Evolutionary conservation across 2,888 invertebrate genomes (phyloP).

Genomic region (Plebejus anna): DNA sequence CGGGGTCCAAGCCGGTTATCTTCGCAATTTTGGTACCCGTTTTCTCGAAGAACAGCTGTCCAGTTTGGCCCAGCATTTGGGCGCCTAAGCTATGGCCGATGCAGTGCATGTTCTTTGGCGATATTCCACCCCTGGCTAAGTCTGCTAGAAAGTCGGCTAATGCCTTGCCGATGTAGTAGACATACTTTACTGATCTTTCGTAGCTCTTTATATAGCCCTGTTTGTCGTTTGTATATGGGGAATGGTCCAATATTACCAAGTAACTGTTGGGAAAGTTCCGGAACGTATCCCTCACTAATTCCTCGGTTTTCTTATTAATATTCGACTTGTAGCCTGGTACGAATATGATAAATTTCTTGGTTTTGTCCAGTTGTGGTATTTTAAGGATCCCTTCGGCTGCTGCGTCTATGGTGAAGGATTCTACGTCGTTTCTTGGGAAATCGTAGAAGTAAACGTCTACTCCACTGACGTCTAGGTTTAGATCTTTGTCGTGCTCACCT

Average conservation of each 20-base stretch:
- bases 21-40: slow-evolving; percentile 56
- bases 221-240: slow-evolving; percentile 61
- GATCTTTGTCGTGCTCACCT: slow-evolving; percentile 56
- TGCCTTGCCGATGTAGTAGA: slow-evolving; percentile 64
- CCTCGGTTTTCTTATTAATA: slow-evolving; percentile 60
- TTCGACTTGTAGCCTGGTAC: slow-evolving; percentile 65
- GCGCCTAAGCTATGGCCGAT: slow-evolving; percentile 69
- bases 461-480: slow-evolving; percentile 58
- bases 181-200: slow-evolving; percentile 62
- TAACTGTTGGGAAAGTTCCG: slow-evolving; percentile 59
- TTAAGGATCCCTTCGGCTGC: slow-evolving; percentile 57
- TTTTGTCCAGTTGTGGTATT: slow-evolving; percentile 50
- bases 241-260: slow-evolving; percentile 68
- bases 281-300: slow-evolving; percentile 59
- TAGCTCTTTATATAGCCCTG: slow-evolving; percentile 60
- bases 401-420: slow-evolving; percentile 50
- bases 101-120: slow-evolving; percentile 58
- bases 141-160: slow-evolving; percentile 54
- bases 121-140: slow-evolving; percentile 52
- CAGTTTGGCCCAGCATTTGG: slow-evolving; percentile 63
- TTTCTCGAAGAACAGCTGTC: slow-evolving; percentile 50
- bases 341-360: slow-evolving; percentile 58
- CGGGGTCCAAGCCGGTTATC: slow-evolving; percentile 68
- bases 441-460: slow-evolving; percentile 62
- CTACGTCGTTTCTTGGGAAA: slow-evolving; percentile 49